phyloP scores from a whole-genome alignment of 1,140 invertebrate species.

The Eumeta japonica region DNA sequence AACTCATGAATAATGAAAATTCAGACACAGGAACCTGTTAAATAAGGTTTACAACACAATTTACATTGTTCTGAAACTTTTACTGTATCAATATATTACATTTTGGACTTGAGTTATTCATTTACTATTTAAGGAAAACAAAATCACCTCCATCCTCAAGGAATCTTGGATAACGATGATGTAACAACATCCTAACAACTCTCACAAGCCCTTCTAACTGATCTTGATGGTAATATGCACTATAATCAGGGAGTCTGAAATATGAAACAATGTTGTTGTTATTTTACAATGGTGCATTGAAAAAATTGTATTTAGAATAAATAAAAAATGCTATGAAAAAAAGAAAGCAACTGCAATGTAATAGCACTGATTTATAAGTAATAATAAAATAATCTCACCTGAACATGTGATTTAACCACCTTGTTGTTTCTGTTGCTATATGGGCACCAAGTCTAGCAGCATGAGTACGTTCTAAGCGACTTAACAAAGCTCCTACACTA shows the following conservation, averaged over 20 bases:
- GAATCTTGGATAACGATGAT: slow-evolving; percentile 79
- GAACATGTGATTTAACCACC: slow-evolving; percentile 79
- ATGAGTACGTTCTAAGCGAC: slow-evolving; percentile 67
- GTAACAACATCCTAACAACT: slow-evolving; percentile 74
- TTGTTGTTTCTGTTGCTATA: slow-evolving; percentile 71
- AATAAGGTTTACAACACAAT: no score
- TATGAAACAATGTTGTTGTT: slow-evolving; percentile 7
- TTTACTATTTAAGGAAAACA: no score
- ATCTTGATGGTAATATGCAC: slow-evolving; percentile 77
- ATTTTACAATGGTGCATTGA: slow-evolving; percentile 3
- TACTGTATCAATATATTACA: no score
- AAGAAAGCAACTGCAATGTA: not conserved
- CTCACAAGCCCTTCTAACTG: slow-evolving; percentile 73
- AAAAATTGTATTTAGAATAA: slow-evolving; percentile 4
- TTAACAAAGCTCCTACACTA: slow-evolving; percentile 72
- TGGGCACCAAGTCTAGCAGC: slow-evolving; percentile 69
- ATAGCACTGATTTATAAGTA: no score
- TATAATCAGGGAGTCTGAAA: slow-evolving; percentile 59
- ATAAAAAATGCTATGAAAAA: not conserved
- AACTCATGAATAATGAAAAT: no score
- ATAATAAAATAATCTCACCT: slow-evolving; percentile 53
- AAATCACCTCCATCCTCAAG: slow-evolving; percentile 75
- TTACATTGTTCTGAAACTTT: no score
- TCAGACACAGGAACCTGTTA: no score
- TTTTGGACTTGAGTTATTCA: no score